Base-by-base conservation (phyloP, 2,888 invertebrate species). In the Archips crataeganus region DNA sequence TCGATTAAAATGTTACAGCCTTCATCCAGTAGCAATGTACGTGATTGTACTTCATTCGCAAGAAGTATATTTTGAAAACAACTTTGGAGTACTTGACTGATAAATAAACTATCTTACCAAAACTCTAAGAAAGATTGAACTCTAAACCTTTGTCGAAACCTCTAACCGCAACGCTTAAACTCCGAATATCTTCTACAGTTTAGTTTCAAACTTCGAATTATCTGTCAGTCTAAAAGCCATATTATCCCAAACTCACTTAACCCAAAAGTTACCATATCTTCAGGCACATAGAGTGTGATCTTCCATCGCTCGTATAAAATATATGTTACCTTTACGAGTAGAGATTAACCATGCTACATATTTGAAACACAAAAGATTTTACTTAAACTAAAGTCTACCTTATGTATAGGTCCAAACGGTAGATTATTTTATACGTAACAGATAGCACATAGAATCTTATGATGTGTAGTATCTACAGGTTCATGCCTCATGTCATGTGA, bases 401-500 rank as follows among this genome's bases (percentile, higher is more conserved):
- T 57, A 57, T 32, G 10, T 11, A 11, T 10, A 32, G 10, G 10
- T 32, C 0, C 3, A 32, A 9, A 57, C 32, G 4, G 57, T 0
- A 9, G 32, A 9, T 3, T 32, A 32, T 57, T 57, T 32, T 11
- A 4, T 11, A 54, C 1, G 54, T 23, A 2, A 57, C 2, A 11
- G 2, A 11, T 57, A 1, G 11, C 9, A 32, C 57, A 32, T 32
- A 10, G 11, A 10, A 32, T 32, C 32, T 57, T 57, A 10, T 57
- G 11, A 57, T 2, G 32, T 32, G 32, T 11, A 10, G 3, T 32
- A 57, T 9, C 8, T 49, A 62, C 23, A 62, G 10, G 47, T 23
- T 15, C 32, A 42, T 51, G 39, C 32, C 49, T 32, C 51, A 70
- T 36, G 60, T 39, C 8, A 69, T 45, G 47, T 45, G 47, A 39